Evolutionary conservation across 2,888 invertebrate genomes (phyloP), one percentile per base, ranked within the genome.

Genomic region (Drosophila barbarae): DNA sequence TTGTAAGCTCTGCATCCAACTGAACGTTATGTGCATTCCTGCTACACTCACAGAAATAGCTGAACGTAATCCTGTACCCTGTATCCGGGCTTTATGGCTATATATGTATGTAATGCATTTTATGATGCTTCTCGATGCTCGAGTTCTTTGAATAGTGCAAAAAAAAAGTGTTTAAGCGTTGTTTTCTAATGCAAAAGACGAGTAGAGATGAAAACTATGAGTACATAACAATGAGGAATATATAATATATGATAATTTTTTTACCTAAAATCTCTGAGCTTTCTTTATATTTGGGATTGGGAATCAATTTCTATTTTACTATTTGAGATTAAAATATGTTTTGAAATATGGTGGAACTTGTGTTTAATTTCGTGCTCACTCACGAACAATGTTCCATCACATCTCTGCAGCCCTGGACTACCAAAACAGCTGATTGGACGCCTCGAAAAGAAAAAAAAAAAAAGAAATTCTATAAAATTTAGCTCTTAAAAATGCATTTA

Each of bases 211-310:
- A 65, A 65, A 69, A 73, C 68, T 72, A 79, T 61, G 73, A 78
- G 66, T 63, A 74, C 50, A 72, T 69, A 68, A 64, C 55, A 72
- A 60, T 68, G 65, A 69, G 32, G 55, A 69, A 81, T 42, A 42
- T 42, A 42, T 76, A 76, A 84, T 77, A 83, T 84, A 84, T 68
- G 34, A 80, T 84, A 85, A 85, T 84, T 81, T 81, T 63, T 81
- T 84, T 81, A 81, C 81, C 78, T 42, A 42, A n/a, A 9, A 5
- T 10, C 2, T 1, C 12, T 41, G n/a, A 5, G 23, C 3, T 5
- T n/a, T 15, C 9, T 1, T 8, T 26, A 6, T 42, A 3, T 26
- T 9, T 4, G 1, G 23, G 1, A 15, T 5, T 1, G n/a, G n/a
- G 2, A n/a, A n/a, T 23, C n/a, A 9, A 5, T 15, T 15, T 15